Evolutionary conservation across 2,113 vertebrate species (phyloP).

Genomic region (Serinus canaria): DNA sequence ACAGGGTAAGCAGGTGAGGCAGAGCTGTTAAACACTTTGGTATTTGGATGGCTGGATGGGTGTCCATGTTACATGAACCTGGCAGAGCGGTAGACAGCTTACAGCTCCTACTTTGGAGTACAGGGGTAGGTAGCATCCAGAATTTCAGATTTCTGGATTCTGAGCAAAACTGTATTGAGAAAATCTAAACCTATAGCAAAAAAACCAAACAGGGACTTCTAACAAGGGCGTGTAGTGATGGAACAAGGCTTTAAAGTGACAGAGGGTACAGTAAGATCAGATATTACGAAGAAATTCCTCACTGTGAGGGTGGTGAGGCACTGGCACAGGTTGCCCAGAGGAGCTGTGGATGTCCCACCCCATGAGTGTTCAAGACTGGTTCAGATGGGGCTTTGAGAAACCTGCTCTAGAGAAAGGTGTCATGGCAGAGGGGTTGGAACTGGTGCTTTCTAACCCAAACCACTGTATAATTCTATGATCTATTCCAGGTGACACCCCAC

Average conservation of each 20-base stretch:
- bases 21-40: not conserved
- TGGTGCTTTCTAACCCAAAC: not conserved
- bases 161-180: not conserved
- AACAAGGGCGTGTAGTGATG: fast-evolving
- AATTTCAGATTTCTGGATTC: not conserved
- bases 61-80: not conserved
- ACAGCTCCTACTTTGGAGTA: not conserved
- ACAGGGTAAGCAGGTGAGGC: not conserved
- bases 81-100: not conserved
- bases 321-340: not conserved
- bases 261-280: too few species aligned
- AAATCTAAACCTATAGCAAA: not conserved
- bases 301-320: not conserved
- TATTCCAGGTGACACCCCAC: not conserved
- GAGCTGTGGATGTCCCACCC: not conserved
- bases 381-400: not conserved
- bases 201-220: not conserved
- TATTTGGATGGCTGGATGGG: not conserved
- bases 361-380: not conserved
- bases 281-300: not conserved
- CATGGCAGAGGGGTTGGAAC: not conserved
- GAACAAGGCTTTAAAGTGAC: not conserved
- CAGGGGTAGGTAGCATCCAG: not conserved
- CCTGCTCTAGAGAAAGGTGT: not conserved
- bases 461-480: not conserved